Evolutionary conservation across 1,140 invertebrate genomes (phyloP), one percentile per base, ranked within the genome.

Genomic region (Zaprionus gabonicus): DNA sequence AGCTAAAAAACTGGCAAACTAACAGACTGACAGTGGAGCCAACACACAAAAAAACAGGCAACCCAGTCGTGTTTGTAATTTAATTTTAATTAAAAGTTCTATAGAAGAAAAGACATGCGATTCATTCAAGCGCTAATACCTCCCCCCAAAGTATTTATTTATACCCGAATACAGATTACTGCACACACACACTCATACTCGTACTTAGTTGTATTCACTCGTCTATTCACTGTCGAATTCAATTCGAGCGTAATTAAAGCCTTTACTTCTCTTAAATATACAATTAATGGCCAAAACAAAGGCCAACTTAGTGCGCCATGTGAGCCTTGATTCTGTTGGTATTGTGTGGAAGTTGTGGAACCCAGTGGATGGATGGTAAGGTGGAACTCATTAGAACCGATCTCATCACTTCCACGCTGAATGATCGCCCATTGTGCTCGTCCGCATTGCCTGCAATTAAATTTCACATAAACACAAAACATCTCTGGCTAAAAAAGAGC

Each of bases 41-140:
- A 81, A 75, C 23, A 25, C 56, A 20, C 56, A 28, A 34, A 72
- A 65, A 53, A 70, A 65, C 73, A 77, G 69, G 20, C 79, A 71
- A 56, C 71, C 75, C 72, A 84, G 75, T 77, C 76, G 79, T 81
- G 76, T 79, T 62, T 15, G 71, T 85, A 90, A 90, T 88, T 85
- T 82, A 82, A 76, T 73, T 90, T 79, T 90, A 90, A 90, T 90
- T 85, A 90, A 90, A 82, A 82, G 85, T 85, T 90, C 86, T 90
- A 80, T 85, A 77, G 70, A 84, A 87, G 41, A 46, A 87, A 88
- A 90, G 86, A 85, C 86, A 85, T 90, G 85, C 85, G 81, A 90
- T 77, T 90, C 85, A 85, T 85, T 90, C 76, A 90, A 82, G 73
- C 85, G 79, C 65, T 82, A 79, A 79, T 79, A 86, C 58, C 25